These are phyloP conservation scores for Penelope pileata DNA, from an alignment of 2,113 vertebrate genomes.

Conservation along the genomic window DNA sequence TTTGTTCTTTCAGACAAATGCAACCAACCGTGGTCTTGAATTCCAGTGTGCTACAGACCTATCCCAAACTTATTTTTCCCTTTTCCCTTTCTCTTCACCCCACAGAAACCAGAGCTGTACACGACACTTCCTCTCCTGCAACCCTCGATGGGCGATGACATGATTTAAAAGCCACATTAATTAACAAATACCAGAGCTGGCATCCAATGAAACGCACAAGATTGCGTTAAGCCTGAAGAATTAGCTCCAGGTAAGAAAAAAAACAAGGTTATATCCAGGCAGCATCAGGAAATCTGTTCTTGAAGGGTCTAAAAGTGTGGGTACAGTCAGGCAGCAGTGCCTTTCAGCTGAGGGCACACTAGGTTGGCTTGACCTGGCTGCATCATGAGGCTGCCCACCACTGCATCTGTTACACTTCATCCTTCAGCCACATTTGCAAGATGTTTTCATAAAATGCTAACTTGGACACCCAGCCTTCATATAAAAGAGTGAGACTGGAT, in stretches of 20 bases:
- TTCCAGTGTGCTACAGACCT: not conserved
- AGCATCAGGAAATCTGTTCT: not conserved
- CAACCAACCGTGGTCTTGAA: not conserved
- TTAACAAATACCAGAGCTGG: not conserved
- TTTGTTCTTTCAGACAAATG: not conserved
- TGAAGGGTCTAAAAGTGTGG: not conserved
- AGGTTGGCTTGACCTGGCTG: not conserved
- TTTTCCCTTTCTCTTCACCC: not conserved
- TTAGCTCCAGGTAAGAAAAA: not conserved
- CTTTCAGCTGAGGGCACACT: not conserved
- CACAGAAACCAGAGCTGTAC: not conserved
- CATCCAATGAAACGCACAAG: not conserved
- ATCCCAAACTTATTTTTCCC: not conserved
- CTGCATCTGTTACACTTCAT: not conserved
- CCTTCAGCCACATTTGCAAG: not conserved
- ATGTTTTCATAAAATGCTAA: constrained; percentile 26
- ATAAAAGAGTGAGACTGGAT: not conserved
- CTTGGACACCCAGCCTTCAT: not conserved
- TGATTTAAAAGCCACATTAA: not conserved
- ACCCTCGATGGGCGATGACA: not conserved
- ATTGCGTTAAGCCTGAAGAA: not conserved
- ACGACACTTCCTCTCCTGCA: not conserved
- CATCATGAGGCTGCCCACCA: not conserved
- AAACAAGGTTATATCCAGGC: not conserved
- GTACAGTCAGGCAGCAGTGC: not conserved